Evolutionary conservation across 2,797 vertebrate genomes (phyloP).

Genomic region (Phataginus tetradactyla): DNA sequence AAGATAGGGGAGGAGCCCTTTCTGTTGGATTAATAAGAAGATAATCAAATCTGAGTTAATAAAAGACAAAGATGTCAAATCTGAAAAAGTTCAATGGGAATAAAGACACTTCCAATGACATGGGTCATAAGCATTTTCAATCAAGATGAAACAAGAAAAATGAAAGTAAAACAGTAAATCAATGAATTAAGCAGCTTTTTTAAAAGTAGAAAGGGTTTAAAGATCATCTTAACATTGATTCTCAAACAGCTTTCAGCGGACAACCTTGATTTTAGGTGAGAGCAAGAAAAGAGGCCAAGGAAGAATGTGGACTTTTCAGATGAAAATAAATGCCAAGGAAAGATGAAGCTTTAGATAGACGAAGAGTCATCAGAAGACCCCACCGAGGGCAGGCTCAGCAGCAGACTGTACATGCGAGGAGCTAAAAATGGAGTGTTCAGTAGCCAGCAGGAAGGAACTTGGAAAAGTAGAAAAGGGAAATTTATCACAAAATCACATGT

Average conservation of each 20-base stretch:
- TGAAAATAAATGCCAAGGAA: background rate
- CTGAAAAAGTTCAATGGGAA: background rate
- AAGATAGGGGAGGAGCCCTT: background rate
- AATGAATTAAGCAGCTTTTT: background rate
- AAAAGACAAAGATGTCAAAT: background rate
- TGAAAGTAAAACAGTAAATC: background rate
- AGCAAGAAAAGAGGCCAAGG: background rate
- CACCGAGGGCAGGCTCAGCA: background rate
- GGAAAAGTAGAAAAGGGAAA: background rate
- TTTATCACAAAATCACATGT: background rate
- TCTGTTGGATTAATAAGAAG: background rate
- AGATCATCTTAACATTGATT: background rate
- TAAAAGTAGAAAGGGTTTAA: background rate
- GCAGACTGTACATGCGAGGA: background rate
- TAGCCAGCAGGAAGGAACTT: background rate
- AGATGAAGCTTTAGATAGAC: background rate
- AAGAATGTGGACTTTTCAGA: background rate
- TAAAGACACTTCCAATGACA: background rate
- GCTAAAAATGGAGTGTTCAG: background rate
- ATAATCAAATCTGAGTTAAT: background rate
- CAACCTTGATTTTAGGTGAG: constrained; percentile 10
- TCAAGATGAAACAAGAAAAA: background rate
- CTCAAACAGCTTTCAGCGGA: background rate
- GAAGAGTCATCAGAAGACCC: background rate
- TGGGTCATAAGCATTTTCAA: background rate